Evolutionary conservation across 2,888 invertebrate genomes (phyloP), one percentile per base, ranked within the genome.

Genomic region (Synanthedon formicaeformis): DNA sequence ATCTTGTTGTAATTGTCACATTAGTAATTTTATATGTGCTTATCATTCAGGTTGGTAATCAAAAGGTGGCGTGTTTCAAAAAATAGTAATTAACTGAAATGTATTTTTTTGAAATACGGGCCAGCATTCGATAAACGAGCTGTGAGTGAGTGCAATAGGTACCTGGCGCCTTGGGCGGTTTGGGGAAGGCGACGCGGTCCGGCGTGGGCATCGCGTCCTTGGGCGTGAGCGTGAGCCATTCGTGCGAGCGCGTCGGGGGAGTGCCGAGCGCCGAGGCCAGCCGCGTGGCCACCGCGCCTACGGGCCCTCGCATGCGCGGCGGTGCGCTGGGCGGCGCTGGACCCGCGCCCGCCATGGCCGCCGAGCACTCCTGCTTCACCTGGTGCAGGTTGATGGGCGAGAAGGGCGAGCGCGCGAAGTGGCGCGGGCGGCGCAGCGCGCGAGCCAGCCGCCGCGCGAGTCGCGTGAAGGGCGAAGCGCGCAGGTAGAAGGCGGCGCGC

Each of bases 401-500:
- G 78, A 92, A 92, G 57, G 98, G 97, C 66, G 96, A 93, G 65
- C 98, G 90, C 58, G 97, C 96, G 57, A 95, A 94, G 83, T 96
- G 96, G 16, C 95, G 83, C 4, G 96, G 94, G 91, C 84, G 82
- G 66, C 94, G 92, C 67, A 96, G 91, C 65, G 94, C 93, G 63
- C 94, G 91, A 78, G 96, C 96, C 59, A 97, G 89, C 59, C 96
- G 90, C 57, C 98, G 91, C 53, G 97, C 96, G 59, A 97, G 92
- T 65, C 96, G 91, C 56, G 97, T 97, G 75, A 96, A 90, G 55
- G 96, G 93, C 69, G 97, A 96, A 53, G 96, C 97, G 78, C 95
- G 93, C 72, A 98, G 90, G 89, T 96, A 97, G 89, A 98, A 98
- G 56, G 98, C 97, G 62, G 97, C 96, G 71, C 98, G 92, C 53